phyloP scores from a whole-genome alignment of 1,140 invertebrate species.

The Aphelenchoides avenae region DNA sequence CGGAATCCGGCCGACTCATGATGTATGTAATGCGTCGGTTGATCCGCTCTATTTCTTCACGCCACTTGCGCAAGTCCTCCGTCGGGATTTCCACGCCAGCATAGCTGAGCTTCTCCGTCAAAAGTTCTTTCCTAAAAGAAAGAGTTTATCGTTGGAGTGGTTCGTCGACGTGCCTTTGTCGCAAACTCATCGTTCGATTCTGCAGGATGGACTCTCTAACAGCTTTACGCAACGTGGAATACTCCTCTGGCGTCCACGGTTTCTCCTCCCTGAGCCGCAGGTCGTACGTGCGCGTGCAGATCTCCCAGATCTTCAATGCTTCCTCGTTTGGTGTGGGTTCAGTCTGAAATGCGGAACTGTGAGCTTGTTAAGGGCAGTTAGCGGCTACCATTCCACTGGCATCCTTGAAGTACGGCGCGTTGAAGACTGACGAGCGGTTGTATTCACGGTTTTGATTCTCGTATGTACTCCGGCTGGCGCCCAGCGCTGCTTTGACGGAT shows the following conservation, averaged over 20 bases:
- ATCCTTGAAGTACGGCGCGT: slow-evolving; percentile 35
- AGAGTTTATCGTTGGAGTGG: background rate
- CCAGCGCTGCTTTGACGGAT: too few relatives aligned
- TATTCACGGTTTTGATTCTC: too few relatives aligned
- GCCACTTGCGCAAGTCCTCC: slow-evolving; percentile 19
- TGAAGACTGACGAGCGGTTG: too few relatives aligned
- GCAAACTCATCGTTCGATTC: slow-evolving; percentile 12
- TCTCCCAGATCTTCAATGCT: slow-evolving; percentile 7
- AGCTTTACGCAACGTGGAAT: slow-evolving; percentile 8
- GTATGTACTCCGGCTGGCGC: too few relatives aligned
- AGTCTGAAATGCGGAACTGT: background rate
- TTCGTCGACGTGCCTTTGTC: slow-evolving; percentile 4
- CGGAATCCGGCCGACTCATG: background rate
- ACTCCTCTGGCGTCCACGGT: slow-evolving; percentile 20
- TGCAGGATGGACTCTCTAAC: slow-evolving; percentile 17
- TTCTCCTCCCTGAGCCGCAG: slow-evolving; percentile 23
- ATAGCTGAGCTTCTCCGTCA: slow-evolving; percentile 8
- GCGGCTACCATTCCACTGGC: slow-evolving; percentile 25
- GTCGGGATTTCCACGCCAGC: slow-evolving; percentile 22
- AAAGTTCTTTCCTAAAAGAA: slow-evolving; percentile 27
- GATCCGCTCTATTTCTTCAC: slow-evolving; percentile 19
- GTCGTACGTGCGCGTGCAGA: slow-evolving; percentile 22
- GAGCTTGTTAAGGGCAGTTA: background rate
- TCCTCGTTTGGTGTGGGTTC: slow-evolving; percentile 17
- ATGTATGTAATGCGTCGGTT: slow-evolving; percentile 21